Evolutionary conservation across 2,797 vertebrate species (phyloP), one percentile per base, ranked within the genome.

Genomic region (Holocentrus rufus): DNA sequence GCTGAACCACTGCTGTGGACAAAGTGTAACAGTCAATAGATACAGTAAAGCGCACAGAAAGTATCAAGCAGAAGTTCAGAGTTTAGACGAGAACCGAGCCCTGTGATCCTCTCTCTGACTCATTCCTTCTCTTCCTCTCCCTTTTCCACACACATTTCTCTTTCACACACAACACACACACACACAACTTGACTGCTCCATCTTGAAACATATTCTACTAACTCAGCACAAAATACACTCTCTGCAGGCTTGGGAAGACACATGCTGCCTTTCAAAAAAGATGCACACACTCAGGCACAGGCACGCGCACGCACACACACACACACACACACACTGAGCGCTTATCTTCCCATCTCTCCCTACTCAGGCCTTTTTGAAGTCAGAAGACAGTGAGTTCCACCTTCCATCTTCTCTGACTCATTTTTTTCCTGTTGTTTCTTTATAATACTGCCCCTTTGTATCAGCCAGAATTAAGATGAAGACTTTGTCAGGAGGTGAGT

Each of bases 151-250:
- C 60, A 80, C 42, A 74, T 53, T 49, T 22, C 25, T 20, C 63
- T 18, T 22, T 10, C 64, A 3, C 50, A 10, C 64, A 17, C 52
- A 25, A 58, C 25, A 76, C 65, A 77, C 27, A 71, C 0, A 20
- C 46, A 17, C 58, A 65, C 55, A 65, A 70, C 50, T 72, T 60
- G 11, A 76, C 55, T 57, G n/a, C 68, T 69, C 71, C 49, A 65
- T 72, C 63, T 30, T 68, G 31, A 53, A 84, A 64, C 4, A 65
- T 39, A 34, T 57, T 77, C 65, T 76, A 76, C 80, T 65, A 34
- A 80, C 68, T 86, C 80, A 76, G 81, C 89, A 75, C 57, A 68
- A 74, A 84, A 8, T 55, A n/a, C 56, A 72, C n/a, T 64, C 46
- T 54, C 56, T 49, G 65, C 56, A 68, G 72, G 47, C 68, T 75